Conservation (phyloP, 2,113 vertebrate genomes). For the Theristicus caerulescens region DNA sequence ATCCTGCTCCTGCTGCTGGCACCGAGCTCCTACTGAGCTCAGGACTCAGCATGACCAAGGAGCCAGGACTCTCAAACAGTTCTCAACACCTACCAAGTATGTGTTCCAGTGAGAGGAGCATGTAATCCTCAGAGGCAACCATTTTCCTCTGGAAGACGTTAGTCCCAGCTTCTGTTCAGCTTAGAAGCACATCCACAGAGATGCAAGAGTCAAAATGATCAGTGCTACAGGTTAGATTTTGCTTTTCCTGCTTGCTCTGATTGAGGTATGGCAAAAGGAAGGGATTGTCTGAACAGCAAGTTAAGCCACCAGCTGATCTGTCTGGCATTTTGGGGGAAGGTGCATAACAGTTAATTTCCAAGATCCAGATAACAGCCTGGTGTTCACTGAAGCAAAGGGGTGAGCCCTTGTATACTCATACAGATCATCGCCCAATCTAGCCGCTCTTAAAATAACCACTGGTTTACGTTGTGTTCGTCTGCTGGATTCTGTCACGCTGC, state of each 20-base stretch:
- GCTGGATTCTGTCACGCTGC: background rate
- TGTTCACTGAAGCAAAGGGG: background rate
- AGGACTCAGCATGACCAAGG: background rate
- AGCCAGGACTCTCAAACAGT: background rate
- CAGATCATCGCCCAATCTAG: background rate
- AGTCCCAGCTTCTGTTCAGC: background rate
- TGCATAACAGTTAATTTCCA: background rate
- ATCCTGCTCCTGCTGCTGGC: background rate
- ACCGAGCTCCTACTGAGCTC: background rate
- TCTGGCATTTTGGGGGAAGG: background rate
- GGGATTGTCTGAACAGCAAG: background rate
- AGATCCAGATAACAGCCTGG: background rate
- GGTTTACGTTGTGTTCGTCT: background rate
- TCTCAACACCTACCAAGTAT: rapidly evolving
- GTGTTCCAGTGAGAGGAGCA: background rate
- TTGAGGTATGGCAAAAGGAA: background rate
- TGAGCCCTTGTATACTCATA: background rate
- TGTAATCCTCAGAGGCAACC: rapidly evolving
- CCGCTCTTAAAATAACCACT: background rate
- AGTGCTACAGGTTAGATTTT: background rate
- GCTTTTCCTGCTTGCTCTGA: background rate
- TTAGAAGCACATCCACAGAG: background rate
- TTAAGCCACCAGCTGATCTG: background rate
- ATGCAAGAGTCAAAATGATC: background rate
- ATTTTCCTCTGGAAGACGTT: background rate